These are phyloP conservation scores for Dryadula phaetusa DNA, from an alignment of 2,888 invertebrate species.

Conservation along the genomic window DNA sequence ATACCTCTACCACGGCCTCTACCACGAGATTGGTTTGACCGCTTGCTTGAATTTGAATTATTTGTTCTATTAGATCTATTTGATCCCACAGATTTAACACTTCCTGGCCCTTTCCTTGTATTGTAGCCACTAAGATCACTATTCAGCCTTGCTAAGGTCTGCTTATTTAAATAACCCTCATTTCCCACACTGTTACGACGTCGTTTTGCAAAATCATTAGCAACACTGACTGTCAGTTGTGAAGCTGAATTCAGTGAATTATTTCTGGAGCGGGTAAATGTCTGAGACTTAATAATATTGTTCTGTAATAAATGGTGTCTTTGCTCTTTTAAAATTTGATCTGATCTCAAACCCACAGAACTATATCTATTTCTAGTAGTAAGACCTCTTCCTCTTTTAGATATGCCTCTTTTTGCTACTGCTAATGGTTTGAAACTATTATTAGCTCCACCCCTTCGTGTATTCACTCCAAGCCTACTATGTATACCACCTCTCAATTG, in stretches of 20 bases:
- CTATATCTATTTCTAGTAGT: slow-evolving; percentile 70
- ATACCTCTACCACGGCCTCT: slow-evolving; percentile 71
- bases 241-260: slow-evolving; percentile 71
- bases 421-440: slow-evolving; percentile 64
- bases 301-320: slow-evolving; percentile 62
- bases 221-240: slow-evolving; percentile 76
- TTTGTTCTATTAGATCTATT: slow-evolving; percentile 66
- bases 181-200: slow-evolving; percentile 76
- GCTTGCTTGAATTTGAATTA: slow-evolving; percentile 61
- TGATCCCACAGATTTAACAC: slow-evolving; percentile 75
- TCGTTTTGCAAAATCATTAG: slow-evolving; percentile 72
- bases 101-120: slow-evolving; percentile 69
- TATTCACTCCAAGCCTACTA: slow-evolving; percentile 70
- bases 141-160: slow-evolving; percentile 71
- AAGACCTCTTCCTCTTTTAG: slow-evolving; percentile 73
- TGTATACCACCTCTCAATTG: slow-evolving; percentile 62
- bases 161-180: slow-evolving; percentile 69
- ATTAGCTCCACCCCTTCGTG: slow-evolving; percentile 64
- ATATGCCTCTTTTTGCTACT: slow-evolving; percentile 73
- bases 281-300: slow-evolving; percentile 73
- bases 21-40: slow-evolving; percentile 56
- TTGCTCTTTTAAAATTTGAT: slow-evolving; percentile 73
- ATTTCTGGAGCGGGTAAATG: slow-evolving; percentile 76
- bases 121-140: slow-evolving; percentile 69
- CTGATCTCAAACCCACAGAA: slow-evolving; percentile 75